Percentiles rank a stretch among this genome's conserved stretches.
phyloP scores from a whole-genome alignment of 64 coral and sea anemone species.

The Platygyra sinensis region DNA sequence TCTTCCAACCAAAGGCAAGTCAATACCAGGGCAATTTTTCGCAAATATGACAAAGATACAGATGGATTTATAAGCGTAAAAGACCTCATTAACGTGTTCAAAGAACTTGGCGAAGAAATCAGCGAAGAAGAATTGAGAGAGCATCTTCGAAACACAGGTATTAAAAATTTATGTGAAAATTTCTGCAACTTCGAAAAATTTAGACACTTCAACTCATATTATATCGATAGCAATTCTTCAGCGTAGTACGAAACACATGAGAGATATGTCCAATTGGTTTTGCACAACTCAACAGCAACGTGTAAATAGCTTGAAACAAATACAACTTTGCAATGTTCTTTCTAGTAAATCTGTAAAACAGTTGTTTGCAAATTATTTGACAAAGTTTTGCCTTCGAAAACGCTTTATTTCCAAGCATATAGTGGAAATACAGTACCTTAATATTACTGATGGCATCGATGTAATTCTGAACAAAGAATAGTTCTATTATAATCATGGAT shows the following conservation, averaged over 20 bases:
- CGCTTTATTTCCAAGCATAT: too few relatives aligned
- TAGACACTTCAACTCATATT: not conserved
- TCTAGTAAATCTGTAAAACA: too few relatives aligned
- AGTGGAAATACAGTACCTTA: too few relatives aligned
- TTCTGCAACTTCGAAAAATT: not conserved
- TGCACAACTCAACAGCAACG: too few relatives aligned
- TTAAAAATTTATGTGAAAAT: not conserved
- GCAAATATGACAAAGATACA: slow-evolving; percentile 53
- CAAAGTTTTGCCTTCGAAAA: too few relatives aligned
- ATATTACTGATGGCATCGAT: too few relatives aligned
- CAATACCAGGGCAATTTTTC: slow-evolving; percentile 39
- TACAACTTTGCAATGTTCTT: too few relatives aligned
- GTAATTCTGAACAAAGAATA: too few relatives aligned
- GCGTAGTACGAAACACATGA: not conserved
- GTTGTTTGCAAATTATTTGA: too few relatives aligned
- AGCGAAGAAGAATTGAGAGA: slow-evolving; percentile 69
- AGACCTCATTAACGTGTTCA: slow-evolving; percentile 55
- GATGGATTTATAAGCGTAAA: slow-evolving; percentile 72
- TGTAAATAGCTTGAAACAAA: too few relatives aligned
- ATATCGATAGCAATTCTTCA: not conserved
- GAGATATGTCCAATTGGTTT: too few relatives aligned
- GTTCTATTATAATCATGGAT: not conserved
- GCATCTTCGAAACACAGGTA: slow-evolving; percentile 31
- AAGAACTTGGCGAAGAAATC: slow-evolving; percentile 59
- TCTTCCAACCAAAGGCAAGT: slow-evolving; percentile 11